Evolutionary conservation across 2,888 invertebrate species (phyloP).

Genomic region (Drosophila neutralis): DNA sequence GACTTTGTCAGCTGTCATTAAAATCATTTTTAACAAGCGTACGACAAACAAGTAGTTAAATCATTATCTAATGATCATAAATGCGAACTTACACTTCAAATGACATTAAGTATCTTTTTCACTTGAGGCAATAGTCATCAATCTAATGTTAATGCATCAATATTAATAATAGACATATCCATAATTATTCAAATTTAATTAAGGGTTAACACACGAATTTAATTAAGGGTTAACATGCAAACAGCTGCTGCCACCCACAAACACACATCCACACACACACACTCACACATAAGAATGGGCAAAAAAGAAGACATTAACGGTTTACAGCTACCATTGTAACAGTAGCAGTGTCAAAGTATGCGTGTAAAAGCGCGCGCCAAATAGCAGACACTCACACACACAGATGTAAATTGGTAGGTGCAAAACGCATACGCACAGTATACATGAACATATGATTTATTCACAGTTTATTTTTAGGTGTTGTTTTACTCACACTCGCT

Average conservation of each 20-base stretch:
- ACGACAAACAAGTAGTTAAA: neutral
- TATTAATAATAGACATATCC: neutral
- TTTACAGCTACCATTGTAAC: conserved; percentile 34
- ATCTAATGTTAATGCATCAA: neutral
- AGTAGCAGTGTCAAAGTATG: neutral
- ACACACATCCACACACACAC: neutral
- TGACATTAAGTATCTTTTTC: neutral
- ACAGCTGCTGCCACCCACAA: conserved; percentile 16
- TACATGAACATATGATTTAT: neutral
- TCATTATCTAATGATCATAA: conserved; percentile 8
- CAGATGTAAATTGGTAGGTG: no score
- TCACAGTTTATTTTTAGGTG: neutral
- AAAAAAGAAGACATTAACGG: conserved; percentile 12
- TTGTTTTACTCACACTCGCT: neutral
- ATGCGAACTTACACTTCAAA: neutral
- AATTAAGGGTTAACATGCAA: neutral
- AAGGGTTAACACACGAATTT: neutral
- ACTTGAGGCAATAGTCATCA: neutral
- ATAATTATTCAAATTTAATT: neutral
- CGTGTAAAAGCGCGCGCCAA: conserved; percentile 15
- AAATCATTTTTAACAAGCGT: conserved; percentile 1
- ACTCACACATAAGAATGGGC: conserved; percentile 1
- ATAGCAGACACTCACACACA: neutral
- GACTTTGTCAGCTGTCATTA: neutral
- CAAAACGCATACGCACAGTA: neutral